Conservation (phyloP, 1,140 invertebrate species). For the Agrypnia vestita region DNA sequence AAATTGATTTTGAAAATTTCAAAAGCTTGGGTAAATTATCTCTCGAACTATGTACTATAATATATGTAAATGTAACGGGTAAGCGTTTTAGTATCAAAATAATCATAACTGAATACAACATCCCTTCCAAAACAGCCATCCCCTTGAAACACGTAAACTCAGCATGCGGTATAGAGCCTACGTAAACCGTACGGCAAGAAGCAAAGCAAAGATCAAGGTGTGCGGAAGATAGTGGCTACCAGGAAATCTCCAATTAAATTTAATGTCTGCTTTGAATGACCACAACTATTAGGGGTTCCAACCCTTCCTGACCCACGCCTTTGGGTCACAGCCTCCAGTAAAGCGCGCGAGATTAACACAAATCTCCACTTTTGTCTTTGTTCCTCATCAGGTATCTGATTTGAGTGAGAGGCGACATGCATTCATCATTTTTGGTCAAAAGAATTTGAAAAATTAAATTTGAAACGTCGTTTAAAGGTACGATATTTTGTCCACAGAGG, state of each 20-base stretch:
- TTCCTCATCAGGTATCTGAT: constrained; percentile 21
- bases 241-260: constrained; percentile 59
- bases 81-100: too few relatives aligned
- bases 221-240: constrained; percentile 19
- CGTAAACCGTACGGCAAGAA: constrained; percentile 7
- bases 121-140: too few relatives aligned
- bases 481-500: too few relatives aligned
- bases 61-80: not conserved
- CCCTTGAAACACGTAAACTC: too few relatives aligned
- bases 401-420: not conserved
- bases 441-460: too few relatives aligned
- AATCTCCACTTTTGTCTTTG: constrained; percentile 43
- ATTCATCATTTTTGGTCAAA: constrained; percentile 4
- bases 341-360: constrained; percentile 54
- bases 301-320: constrained; percentile 46
- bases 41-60: not conserved
- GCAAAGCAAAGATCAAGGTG: constrained; percentile 21
- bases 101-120: too few relatives aligned
- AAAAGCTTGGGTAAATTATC: too few relatives aligned
- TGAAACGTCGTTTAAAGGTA: too few relatives aligned
- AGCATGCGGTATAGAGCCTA: too few relatives aligned
- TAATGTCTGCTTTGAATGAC: constrained; percentile 54
- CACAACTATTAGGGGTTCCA: constrained; percentile 52
- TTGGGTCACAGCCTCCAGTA: constrained; percentile 36
- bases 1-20: too few relatives aligned